A percentile compares a stretch with the other conserved stretches of the same genome.
Conservation (phyloP, 2,888 invertebrate species). For the Drosophila putrida region DNA sequence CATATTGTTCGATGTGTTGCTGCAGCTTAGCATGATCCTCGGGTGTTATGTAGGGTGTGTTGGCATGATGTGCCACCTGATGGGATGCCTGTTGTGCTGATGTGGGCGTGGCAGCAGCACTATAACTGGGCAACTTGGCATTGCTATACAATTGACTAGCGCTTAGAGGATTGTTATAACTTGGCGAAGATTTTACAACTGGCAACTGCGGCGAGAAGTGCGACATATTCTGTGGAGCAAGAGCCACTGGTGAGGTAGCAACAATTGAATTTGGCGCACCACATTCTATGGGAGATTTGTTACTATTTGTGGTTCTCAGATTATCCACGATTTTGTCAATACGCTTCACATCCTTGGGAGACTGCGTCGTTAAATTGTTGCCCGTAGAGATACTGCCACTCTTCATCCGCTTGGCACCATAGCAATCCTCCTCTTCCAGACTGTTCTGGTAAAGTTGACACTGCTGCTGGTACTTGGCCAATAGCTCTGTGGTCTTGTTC, state of each 20-base stretch:
- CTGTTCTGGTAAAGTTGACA: constrained; percentile 82
- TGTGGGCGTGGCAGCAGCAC: constrained; percentile 59
- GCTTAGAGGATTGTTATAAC: constrained; percentile 50
- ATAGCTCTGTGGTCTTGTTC: constrained; percentile 84
- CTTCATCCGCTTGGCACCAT: constrained; percentile 73
- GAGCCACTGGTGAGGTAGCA: constrained; percentile 68
- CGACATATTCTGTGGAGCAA: constrained; percentile 63
- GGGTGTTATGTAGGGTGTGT: constrained; percentile 69
- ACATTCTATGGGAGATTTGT: constrained; percentile 66
- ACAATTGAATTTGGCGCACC: constrained; percentile 61
- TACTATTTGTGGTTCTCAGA: constrained; percentile 59
- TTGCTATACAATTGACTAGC: constrained; percentile 57
- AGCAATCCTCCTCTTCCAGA: constrained; percentile 66
- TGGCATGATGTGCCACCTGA: constrained; percentile 58
- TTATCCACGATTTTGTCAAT: constrained; percentile 86
- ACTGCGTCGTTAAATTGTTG: constrained; percentile 27
- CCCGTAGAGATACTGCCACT: constrained; percentile 8
- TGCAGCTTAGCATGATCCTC: constrained; percentile 77
- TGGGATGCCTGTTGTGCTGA: constrained; percentile 67
- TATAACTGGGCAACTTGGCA: constrained; percentile 60
- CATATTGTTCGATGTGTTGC: constrained; percentile 80
- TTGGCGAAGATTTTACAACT: constrained; percentile 67
- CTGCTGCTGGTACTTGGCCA: constrained; percentile 85
- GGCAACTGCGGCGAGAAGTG: constrained; percentile 75
- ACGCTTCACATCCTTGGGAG: constrained; percentile 84